Conservation (phyloP, 2,888 invertebrate genomes). For the Lumbricus terrestris region DNA sequence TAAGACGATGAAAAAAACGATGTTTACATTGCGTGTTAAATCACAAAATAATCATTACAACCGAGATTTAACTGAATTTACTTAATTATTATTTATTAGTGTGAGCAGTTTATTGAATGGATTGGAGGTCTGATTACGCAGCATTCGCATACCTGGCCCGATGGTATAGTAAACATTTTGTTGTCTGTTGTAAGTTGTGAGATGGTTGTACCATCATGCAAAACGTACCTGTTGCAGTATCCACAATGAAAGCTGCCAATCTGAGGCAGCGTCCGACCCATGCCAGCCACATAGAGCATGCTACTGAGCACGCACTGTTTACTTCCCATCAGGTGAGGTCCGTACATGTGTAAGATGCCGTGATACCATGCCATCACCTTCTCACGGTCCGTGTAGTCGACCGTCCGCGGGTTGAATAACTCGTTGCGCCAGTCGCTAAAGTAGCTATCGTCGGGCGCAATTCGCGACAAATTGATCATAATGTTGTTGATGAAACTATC, state of each 20-base stretch:
- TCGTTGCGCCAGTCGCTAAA: constrained; percentile 31
- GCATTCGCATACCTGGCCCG: background rate
- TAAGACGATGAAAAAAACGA: too few species aligned
- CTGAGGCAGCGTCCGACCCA: background rate
- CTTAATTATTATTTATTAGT: too few species aligned
- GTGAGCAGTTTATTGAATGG: background rate
- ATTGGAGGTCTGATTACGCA: background rate
- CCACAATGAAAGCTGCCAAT: background rate
- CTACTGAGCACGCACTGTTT: background rate
- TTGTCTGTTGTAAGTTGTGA: background rate
- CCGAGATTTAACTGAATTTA: background rate
- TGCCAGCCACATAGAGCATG: background rate
- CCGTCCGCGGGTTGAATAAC: constrained; percentile 22
- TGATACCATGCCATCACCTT: constrained; percentile 29
- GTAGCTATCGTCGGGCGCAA: background rate
- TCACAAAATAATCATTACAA: too few species aligned
- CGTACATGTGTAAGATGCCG: constrained; percentile 26
- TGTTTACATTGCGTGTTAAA: background rate
- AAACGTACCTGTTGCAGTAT: constrained; percentile 10
- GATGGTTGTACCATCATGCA: background rate
- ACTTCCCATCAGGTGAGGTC: constrained; percentile 26
- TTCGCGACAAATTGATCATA: background rate
- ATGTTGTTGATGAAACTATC: background rate
- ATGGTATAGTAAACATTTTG: background rate
- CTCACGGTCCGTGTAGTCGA: constrained; percentile 32